Evolutionary conservation across 2,888 invertebrate species (phyloP).

Genomic region (Zonitis immaculata): DNA sequence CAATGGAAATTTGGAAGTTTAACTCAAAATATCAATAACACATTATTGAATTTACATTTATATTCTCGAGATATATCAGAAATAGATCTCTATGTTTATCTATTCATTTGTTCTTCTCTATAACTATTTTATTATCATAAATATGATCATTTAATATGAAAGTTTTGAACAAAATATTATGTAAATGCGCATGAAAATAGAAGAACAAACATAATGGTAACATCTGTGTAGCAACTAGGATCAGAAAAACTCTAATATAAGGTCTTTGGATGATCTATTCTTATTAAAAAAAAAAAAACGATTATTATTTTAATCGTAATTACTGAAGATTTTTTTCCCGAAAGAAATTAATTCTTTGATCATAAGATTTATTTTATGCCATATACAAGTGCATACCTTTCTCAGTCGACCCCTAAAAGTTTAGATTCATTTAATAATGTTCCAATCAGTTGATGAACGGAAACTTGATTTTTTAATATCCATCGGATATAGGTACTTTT

Average conservation of each 20-base stretch:
- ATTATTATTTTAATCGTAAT: no score
- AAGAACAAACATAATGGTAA: slow-evolving; percentile 7
- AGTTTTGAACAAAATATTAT: not conserved
- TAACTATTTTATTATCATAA: not conserved
- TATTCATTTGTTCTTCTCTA: no score
- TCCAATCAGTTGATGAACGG: not conserved
- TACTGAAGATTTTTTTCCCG: no score
- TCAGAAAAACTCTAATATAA: slow-evolving; percentile 28
- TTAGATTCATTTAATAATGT: not conserved
- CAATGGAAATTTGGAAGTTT: not conserved
- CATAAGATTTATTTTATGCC: not conserved
- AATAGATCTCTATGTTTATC: no score
- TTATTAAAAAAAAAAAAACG: no score
- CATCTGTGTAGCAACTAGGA: slow-evolving; percentile 22
- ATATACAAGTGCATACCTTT: not conserved
- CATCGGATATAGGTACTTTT: no score
- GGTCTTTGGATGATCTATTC: no score
- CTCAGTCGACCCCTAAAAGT: not conserved
- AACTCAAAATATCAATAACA: not conserved
- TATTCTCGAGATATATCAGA: no score
- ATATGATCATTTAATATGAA: no score
- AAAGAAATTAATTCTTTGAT: not conserved
- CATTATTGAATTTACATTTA: no score
- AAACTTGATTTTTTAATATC: not conserved
- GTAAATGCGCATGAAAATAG: not conserved